Evolutionary conservation across 2,888 invertebrate species (phyloP).

Genomic region (Trisateles emortualis): DNA sequence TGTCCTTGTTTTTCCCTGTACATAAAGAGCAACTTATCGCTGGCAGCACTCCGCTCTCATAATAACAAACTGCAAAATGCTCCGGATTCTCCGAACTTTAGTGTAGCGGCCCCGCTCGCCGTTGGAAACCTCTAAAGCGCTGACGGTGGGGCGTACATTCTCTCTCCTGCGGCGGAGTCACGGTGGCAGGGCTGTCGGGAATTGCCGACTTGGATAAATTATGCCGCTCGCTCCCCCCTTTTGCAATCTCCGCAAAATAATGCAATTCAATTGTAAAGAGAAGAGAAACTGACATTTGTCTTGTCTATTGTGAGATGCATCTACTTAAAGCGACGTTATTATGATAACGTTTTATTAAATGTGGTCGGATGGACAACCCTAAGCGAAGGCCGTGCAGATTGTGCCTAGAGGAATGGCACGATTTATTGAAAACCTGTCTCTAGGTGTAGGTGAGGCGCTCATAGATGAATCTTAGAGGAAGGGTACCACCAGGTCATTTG

Average conservation of each 20-base stretch:
- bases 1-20: constrained; percentile 67
- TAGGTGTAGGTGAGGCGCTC: constrained; percentile 35
- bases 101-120: constrained; percentile 70
- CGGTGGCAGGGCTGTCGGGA: constrained; percentile 78
- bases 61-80: constrained; percentile 83
- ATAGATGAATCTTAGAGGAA: constrained; percentile 11
- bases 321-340: constrained; percentile 43
- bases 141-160: constrained; percentile 79
- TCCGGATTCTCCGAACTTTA: constrained; percentile 81
- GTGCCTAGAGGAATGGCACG: constrained; percentile 39
- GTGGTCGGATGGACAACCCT: constrained; percentile 36
- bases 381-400: constrained; percentile 34
- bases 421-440: constrained; percentile 47
- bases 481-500: not conserved
- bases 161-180: constrained; percentile 72
- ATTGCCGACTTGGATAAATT: constrained; percentile 81
- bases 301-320: constrained; percentile 67
- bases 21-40: constrained; percentile 76
- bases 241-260: constrained; percentile 80
- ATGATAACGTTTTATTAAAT: constrained; percentile 41
- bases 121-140: constrained; percentile 81
- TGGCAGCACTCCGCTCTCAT: constrained; percentile 70
- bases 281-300: constrained; percentile 72
- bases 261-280: constrained; percentile 77
- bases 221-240: constrained; percentile 76